Base-by-base conservation (phyloP, 2,888 invertebrate genomes). In the Amblyjoppa fuscipennis region DNA sequence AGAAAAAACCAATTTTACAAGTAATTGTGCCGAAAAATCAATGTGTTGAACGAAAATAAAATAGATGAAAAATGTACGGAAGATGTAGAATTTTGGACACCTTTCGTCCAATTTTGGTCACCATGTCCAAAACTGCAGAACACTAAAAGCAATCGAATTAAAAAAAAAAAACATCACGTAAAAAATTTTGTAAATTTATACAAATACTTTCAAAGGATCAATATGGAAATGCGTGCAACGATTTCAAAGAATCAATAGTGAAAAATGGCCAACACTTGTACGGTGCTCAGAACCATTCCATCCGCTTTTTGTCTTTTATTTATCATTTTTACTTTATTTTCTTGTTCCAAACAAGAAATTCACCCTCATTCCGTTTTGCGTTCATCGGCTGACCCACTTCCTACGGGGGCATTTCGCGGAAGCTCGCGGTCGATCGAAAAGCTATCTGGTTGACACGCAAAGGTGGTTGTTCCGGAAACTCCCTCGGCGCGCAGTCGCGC, bases 311-410 rank as follows among this genome's bases (percentile, higher is more conserved):
- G 0, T 45, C 13, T 3, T 45, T 13, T 45, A 45, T 13, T 11
- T 13, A 0, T 3, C 2, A 13, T 13, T 45, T 11, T 13, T 49
- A 41, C 7, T 7, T 41, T 41, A 41, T 49, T 16, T 4, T 45
- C 4, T 45, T 16, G 0, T 16, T 49, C 45, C 13, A 16, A 49
- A 49, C 16, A 49, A 49, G 3, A 49, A 49, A 49, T 3, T 16
- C 13, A 49, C 45, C 1, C 1, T 16, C 59, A 13, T 28, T 59
- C 4, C 28, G 4, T 25, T 13, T 28, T 28, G 11, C 59, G 71
- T 84, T 77, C 81, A 84, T 81, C 84, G 68, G 25, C 66, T 84
- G 84, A 84, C 84, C 84, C 53, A 74, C 77, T 81, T 84, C 68
- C 31, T 31, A 16, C 51, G 25, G 20, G 11, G 41, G 66, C 25